Percentiles rank a stretch among this genome's conserved stretches.
Conservation (phyloP, 2,888 invertebrate genomes). For the Diarsia mendica region DNA sequence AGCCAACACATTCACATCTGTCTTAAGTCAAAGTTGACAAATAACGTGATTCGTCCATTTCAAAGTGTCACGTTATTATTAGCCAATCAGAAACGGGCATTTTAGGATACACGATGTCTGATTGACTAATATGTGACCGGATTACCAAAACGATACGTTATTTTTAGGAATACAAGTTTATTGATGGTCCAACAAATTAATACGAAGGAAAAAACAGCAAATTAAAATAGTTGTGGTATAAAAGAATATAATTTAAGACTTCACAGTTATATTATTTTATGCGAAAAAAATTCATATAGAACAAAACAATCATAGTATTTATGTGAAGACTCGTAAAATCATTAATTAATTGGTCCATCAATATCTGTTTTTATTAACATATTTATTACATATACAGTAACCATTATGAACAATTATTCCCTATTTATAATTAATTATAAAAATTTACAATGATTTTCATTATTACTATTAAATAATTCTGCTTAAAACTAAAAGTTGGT, state of each 20-base stretch:
- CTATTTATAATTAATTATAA: conserved; percentile 80
- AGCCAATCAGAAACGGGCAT: conserved; percentile 63
- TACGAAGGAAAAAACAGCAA: background rate
- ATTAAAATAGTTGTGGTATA: background rate
- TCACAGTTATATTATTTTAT: background rate
- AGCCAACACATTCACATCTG: conserved; percentile 63
- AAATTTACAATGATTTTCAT: conserved; percentile 87
- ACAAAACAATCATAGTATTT: background rate
- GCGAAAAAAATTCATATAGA: background rate
- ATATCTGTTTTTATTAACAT: conserved; percentile 63
- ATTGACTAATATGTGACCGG: conserved; percentile 52
- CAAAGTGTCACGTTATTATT: conserved; percentile 48
- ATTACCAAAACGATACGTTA: conserved; percentile 49
- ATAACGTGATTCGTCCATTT: conserved; percentile 65
- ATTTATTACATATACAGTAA: conserved; percentile 81
- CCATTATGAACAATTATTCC: conserved; percentile 76
- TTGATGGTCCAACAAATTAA: conserved; percentile 51
- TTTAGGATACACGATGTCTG: conserved; percentile 40
- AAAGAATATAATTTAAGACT: background rate
- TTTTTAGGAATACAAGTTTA: conserved; percentile 57
- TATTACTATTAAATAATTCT: conserved; percentile 85
- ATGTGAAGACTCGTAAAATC: background rate
- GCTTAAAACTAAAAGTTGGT: conserved; percentile 85
- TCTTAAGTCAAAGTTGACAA: conserved; percentile 64
- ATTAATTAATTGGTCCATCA: conserved; percentile 66